Conservation (phyloP, 2,113 vertebrate genomes). For the Thinocorus orbignyianus region DNA sequence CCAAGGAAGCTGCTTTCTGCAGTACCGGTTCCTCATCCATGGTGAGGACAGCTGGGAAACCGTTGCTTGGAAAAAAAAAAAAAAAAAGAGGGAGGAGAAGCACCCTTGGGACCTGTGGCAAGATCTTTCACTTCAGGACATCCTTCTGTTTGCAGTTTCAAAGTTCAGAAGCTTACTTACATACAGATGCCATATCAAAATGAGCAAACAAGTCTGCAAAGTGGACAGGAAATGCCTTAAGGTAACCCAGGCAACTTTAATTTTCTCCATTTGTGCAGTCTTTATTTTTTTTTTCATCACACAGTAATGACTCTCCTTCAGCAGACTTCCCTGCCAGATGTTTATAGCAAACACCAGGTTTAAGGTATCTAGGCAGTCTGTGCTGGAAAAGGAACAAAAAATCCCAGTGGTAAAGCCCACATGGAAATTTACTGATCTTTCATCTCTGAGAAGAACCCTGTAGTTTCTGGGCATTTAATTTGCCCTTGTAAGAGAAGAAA, state of each 20-base stretch:
- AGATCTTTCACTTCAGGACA: neutral
- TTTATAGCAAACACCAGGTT: neutral
- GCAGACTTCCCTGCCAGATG: slow-evolving; percentile 15
- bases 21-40: fast-evolving
- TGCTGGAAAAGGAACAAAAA: neutral
- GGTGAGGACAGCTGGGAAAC: neutral
- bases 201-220: neutral
- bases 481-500: neutral
- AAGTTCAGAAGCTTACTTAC: neutral
- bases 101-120: neutral
- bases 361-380: neutral
- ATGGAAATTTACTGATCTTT: neutral
- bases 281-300: slow-evolving; percentile 42
- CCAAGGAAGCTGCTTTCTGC: neutral
- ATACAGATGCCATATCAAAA: neutral
- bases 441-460: neutral
- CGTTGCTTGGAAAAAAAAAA: neutral
- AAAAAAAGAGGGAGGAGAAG: neutral
- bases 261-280: slow-evolving; percentile 41
- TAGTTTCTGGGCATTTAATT: neutral
- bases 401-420: neutral
- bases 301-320: neutral
- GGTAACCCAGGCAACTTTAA: slow-evolving; percentile 45
- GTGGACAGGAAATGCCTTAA: slow-evolving; percentile 44
- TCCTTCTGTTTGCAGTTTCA: slow-evolving; percentile 5